Percentiles rank a stretch among this genome's conserved stretches.
These are phyloP conservation scores for Brachylomia viminalis DNA, from an alignment of 2,888 invertebrate species.

Conservation along the genomic window DNA sequence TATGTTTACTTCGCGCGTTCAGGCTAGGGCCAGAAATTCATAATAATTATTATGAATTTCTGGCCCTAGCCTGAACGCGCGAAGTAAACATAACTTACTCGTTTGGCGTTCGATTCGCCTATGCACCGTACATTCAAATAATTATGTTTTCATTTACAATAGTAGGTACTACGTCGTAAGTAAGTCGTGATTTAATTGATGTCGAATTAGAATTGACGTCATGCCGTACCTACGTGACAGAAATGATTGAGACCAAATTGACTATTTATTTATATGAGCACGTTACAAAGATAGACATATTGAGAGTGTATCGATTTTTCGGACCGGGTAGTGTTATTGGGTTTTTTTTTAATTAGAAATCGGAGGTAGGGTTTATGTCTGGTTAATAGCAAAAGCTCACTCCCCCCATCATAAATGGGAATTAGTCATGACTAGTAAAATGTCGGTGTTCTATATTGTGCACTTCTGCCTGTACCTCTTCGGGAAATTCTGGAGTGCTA, in stretches of 20 bases:
- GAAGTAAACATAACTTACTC: neutral
- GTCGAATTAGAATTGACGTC: neutral
- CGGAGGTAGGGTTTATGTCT: neutral
- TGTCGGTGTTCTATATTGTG: neutral
- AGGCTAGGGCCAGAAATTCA: no score
- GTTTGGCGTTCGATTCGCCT: neutral
- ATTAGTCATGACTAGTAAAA: neutral
- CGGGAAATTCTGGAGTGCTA: neutral
- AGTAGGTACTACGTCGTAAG: neutral
- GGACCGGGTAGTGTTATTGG: neutral
- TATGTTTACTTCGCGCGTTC: no score
- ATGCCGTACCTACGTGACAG: neutral
- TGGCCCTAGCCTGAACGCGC: no score
- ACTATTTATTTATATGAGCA: neutral
- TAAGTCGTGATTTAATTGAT: conserved; percentile 1
- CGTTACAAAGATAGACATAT: neutral
- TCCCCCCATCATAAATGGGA: no score
- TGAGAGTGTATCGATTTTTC: neutral
- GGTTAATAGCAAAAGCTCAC: neutral
- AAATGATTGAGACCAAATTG: neutral
- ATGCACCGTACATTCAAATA: neutral
- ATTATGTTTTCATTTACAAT: neutral
- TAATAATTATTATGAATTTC: no score
- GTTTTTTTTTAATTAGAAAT: neutral
- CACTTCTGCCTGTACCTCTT: neutral